Base-by-base conservation (phyloP, 2,888 invertebrate genomes). In the Melangyna quadrimaculata region DNA sequence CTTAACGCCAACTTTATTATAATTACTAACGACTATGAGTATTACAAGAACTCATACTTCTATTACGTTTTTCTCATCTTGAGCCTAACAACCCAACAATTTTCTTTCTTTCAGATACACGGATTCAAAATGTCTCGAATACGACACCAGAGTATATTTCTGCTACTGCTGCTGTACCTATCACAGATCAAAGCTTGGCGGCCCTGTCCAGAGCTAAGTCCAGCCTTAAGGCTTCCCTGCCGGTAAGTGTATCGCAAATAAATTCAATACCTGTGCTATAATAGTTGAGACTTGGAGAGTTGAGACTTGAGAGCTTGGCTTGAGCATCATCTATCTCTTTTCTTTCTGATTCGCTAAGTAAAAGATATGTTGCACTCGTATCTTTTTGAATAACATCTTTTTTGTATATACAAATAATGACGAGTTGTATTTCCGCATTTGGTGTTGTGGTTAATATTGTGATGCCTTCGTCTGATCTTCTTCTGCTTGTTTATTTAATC, bases 191-290 rank as follows among this genome's bases (percentile, higher is more conserved):
- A 89, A 88, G 91, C 91, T 73, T 95, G 95, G 95, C 94, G 94
- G 78, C 96, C 97, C 14, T 97, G 97, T 90, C 94, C 95, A 22
- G 96, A 96, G 91, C 92, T 97, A 72, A 95, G 96, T 89, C 94
- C 95, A 87, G 95, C 96, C 87, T 93, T 97, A 40, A 94, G 95
- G 61, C 94, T 96, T 89, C 96, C 97, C 0, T 97, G 97, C 93
- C 93, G 94, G 92, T 92, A 89, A 90, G 91, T 90, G 40, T 43
- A 86, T 82, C 32, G 51, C 19, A 29, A 14, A 55, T 35, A 57
- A n/a, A 61, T 75, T 59, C 61, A 69, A 80, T 59, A 65, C 12
- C 43, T 43, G 10, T 2, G 6, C n/a, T 40, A 1, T n/a, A n/a
- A n/a, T 40, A n/a, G n/a, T n/a, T n/a, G n/a, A n/a, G n/a, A n/a